Evolutionary conservation across 2,888 invertebrate genomes (phyloP).

Genomic region (Drosophila demipolita): DNA sequence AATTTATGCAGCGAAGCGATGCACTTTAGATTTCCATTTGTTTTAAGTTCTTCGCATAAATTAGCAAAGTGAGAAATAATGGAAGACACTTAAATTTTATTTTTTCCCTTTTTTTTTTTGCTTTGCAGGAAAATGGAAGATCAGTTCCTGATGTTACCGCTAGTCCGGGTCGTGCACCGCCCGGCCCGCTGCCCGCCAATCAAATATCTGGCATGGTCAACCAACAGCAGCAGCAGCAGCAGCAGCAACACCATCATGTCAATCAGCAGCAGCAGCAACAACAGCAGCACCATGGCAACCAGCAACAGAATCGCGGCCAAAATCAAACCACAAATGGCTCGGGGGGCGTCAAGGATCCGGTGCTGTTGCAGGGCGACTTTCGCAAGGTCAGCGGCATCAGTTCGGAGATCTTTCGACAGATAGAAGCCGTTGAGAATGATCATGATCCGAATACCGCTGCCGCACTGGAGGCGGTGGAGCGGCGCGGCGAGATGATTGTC

Average conservation of each 20-base stretch:
- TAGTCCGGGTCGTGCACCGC: constrained; percentile 93
- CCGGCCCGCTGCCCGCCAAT: constrained; percentile 88
- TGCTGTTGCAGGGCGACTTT: constrained; percentile 96
- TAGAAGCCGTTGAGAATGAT: constrained; percentile 98
- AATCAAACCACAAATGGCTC: constrained; percentile 57
- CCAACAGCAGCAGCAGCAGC: constrained; percentile 78
- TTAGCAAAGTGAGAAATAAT: constrained; percentile 18
- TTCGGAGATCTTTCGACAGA: constrained; percentile 98
- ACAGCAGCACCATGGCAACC: constrained; percentile 84
- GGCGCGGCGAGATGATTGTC: constrained; percentile 97
- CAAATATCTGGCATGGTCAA: constrained; percentile 86
- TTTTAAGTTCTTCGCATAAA: constrained; percentile 50
- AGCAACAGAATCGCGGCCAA: constrained; percentile 81
- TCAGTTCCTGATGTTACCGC: constrained; percentile 96
- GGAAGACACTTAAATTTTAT: constrained; percentile 3
- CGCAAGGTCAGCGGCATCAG: constrained; percentile 98
- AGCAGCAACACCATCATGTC: constrained; percentile 82
- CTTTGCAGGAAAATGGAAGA: constrained; percentile 93
- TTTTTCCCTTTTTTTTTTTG: constrained; percentile 1
- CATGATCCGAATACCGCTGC: constrained; percentile 97
- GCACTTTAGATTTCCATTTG: constrained; percentile 69
- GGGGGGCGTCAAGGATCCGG: constrained; percentile 87
- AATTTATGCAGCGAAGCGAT: constrained; percentile 67
- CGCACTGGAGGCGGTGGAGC: constrained; percentile 96
- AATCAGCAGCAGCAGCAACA: constrained; percentile 83